Evolutionary conservation across 2,113 vertebrate genomes (phyloP).

Genomic region (Poeciliopsis prolifica): DNA sequence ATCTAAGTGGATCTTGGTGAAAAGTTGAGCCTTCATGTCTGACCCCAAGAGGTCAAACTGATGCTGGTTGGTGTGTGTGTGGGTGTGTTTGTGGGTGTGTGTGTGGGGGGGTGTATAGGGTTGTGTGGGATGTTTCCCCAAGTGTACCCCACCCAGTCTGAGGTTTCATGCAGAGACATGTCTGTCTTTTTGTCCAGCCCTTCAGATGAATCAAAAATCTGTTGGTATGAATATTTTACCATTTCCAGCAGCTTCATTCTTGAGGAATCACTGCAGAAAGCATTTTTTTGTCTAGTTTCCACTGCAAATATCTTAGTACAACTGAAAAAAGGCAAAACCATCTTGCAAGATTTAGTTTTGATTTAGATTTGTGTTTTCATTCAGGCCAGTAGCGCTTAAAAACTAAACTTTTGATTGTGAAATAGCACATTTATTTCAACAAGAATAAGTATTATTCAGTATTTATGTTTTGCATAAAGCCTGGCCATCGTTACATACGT

Average conservation of each 20-base stretch:
- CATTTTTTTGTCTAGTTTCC: too few relatives aligned
- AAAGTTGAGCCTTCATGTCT: conserved; percentile 68
- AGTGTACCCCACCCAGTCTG: conserved; percentile 12
- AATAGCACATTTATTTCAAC: too few relatives aligned
- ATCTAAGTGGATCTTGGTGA: conserved; percentile 73
- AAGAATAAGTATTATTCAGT: too few relatives aligned
- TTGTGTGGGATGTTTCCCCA: not conserved
- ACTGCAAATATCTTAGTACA: too few relatives aligned
- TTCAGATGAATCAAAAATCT: conserved; percentile 4
- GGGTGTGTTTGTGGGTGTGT: conserved; percentile 12
- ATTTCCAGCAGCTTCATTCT: conserved; percentile 7
- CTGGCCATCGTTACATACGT: too few relatives aligned
- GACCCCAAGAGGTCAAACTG: conserved; percentile 64
- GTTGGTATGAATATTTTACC: not conserved
- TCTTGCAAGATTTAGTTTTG: too few relatives aligned
- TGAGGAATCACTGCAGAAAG: not conserved
- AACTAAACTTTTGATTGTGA: too few relatives aligned
- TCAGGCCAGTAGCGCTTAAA: too few relatives aligned
- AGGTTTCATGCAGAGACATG: not conserved
- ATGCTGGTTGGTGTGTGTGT: conserved; percentile 10
- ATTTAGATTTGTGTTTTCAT: too few relatives aligned
- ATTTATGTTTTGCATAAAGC: too few relatives aligned
- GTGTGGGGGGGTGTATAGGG: not conserved
- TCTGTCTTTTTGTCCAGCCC: not conserved
- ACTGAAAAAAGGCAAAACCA: too few relatives aligned